A percentile compares a stretch with the other conserved stretches of the same genome.
Conservation (phyloP, 2,888 invertebrate species). For the Apamea sordens region DNA sequence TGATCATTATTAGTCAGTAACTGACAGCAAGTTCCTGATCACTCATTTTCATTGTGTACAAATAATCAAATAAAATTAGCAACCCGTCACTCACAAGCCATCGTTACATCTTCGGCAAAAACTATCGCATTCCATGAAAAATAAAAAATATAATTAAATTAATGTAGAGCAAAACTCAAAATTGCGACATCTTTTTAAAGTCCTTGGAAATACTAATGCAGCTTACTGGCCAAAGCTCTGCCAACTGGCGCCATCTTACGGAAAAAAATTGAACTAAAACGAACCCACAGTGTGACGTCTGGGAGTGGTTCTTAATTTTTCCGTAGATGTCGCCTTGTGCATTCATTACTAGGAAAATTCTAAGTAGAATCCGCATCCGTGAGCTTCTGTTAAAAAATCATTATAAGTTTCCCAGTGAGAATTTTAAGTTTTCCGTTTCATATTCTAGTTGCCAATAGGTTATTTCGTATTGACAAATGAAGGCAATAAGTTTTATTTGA, state of each 20-base stretch:
- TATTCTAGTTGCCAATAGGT: conserved; percentile 27
- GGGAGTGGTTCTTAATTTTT: conserved; percentile 51
- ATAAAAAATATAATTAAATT: too few species aligned
- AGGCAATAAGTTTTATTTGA: conserved; percentile 17
- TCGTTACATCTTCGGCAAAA: not conserved
- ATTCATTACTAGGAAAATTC: conserved; percentile 57
- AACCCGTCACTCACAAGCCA: not conserved
- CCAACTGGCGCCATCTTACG: conserved; percentile 57
- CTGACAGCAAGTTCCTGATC: not conserved
- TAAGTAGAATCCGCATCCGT: conserved; percentile 42
- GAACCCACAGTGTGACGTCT: not conserved
- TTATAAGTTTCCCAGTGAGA: conserved; percentile 29
- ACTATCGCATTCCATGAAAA: not conserved
- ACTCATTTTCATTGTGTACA: not conserved
- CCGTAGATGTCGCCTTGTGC: conserved; percentile 60
- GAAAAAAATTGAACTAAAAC: conserved; percentile 32
- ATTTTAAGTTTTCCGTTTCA: conserved; percentile 28
- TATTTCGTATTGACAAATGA: conserved; percentile 27
- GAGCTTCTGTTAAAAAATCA: conserved; percentile 42
- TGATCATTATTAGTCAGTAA: not conserved
- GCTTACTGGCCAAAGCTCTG: conserved; percentile 6
- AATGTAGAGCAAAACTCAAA: not conserved
- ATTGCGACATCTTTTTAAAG: conserved; percentile 59
- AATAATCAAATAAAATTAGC: not conserved
- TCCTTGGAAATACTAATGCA: conserved; percentile 23